Percentiles rank a stretch among this genome's conserved stretches.
These are phyloP conservation scores for Odontomyia ornata DNA, from an alignment of 2,888 invertebrate species.

Conservation along the genomic window DNA sequence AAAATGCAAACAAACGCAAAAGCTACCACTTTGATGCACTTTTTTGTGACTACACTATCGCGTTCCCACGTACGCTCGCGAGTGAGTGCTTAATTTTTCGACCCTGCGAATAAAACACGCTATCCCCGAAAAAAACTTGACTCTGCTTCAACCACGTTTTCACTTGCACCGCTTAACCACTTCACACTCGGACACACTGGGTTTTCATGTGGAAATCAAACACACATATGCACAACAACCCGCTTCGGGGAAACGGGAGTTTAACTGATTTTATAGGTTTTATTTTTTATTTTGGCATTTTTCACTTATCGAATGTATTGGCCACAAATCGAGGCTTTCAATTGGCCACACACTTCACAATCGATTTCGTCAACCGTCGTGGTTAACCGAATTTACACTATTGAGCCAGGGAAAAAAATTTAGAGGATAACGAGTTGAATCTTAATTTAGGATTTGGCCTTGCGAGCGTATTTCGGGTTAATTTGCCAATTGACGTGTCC, in stretches of 20 bases:
- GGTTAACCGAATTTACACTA: slow-evolving; percentile 38
- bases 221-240: slow-evolving; percentile 7
- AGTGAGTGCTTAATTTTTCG: slow-evolving; percentile 31
- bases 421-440: slow-evolving; percentile 1
- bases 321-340: slow-evolving; percentile 48
- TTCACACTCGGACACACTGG: slow-evolving; percentile 37
- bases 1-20: slow-evolving; percentile 56
- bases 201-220: slow-evolving; percentile 6
- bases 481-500: background rate
- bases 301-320: slow-evolving; percentile 47
- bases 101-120: slow-evolving; percentile 11
- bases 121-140: slow-evolving; percentile 37
- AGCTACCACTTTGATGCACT: slow-evolving; percentile 55
- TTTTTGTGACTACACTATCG: slow-evolving; percentile 44
- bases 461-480: background rate
- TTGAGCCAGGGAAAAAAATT: slow-evolving; percentile 26
- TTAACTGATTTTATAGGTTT: slow-evolving; percentile 17
- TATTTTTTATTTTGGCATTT: slow-evolving; percentile 46
- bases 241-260: background rate
- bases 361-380: slow-evolving; percentile 42
- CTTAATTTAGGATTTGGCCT: background rate
- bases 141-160: slow-evolving; percentile 24
- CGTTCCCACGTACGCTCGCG: slow-evolving; percentile 14
- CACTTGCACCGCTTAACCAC: slow-evolving; percentile 27
- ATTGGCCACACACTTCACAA: slow-evolving; percentile 47